Percentiles rank a stretch among this genome's conserved stretches.
Conservation (phyloP, 92 coral and sea anemone species). For the Siderastrea siderea region DNA sequence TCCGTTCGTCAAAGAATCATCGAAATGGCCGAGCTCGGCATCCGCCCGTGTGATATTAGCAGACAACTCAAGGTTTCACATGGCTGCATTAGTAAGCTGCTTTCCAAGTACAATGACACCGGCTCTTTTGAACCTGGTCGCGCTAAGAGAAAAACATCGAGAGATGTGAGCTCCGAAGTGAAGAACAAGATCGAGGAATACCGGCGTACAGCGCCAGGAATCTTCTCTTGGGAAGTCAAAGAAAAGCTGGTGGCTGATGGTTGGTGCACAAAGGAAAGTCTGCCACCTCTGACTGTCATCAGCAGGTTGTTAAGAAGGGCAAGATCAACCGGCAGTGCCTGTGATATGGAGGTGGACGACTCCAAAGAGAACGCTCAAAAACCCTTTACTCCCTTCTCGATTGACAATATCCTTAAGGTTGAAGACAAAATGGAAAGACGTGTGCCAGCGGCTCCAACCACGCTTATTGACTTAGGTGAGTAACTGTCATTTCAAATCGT, state of each 20-base stretch:
- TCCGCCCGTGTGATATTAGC: constrained; percentile 96
- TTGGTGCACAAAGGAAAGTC: constrained; percentile 65
- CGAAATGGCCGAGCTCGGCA: constrained; percentile 90
- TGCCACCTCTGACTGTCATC: constrained; percentile 70
- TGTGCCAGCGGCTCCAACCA: constrained; percentile 4
- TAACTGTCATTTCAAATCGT: not conserved
- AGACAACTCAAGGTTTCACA: constrained; percentile 95
- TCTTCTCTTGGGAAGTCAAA: constrained; percentile 81
- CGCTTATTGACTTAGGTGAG: constrained; percentile 34
- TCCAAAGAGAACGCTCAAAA: constrained; percentile 33
- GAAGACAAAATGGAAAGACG: constrained; percentile 29
- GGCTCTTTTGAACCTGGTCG: constrained; percentile 88
- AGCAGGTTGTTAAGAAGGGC: constrained; percentile 65
- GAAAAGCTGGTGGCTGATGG: constrained; percentile 73
- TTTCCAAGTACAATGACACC: constrained; percentile 96
- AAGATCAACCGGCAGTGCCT: constrained; percentile 48
- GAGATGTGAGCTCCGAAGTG: constrained; percentile 66
- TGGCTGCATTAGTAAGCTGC: constrained; percentile 96
- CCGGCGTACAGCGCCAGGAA: constrained; percentile 56
- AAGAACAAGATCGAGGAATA: constrained; percentile 79
- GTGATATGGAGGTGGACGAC: constrained; percentile 24
- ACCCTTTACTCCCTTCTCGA: constrained; percentile 60
- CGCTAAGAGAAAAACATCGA: constrained; percentile 48
- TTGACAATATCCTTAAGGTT: constrained; percentile 66
- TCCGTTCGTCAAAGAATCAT: constrained; percentile 90